A percentile compares a stretch with the other conserved stretches of the same genome.
Evolutionary conservation across 2,888 invertebrate species (phyloP).

Genomic region (Hedychridium roseum): DNA sequence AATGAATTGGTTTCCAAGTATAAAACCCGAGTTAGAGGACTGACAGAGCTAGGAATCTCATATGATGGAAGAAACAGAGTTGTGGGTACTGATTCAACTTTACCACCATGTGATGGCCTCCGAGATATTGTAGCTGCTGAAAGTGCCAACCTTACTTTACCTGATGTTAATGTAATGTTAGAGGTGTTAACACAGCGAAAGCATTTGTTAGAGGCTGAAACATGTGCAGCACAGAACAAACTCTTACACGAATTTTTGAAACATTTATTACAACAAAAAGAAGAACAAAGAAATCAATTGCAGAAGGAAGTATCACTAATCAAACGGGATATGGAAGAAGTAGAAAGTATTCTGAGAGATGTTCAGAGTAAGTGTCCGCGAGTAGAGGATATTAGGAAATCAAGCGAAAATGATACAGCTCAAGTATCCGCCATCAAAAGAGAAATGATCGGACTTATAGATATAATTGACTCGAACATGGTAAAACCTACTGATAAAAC

Average conservation of each 20-base stretch:
- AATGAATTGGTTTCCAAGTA: constrained; percentile 83
- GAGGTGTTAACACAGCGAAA: constrained; percentile 82
- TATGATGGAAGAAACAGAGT: constrained; percentile 41
- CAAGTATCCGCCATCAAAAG: constrained; percentile 67
- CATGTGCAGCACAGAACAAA: constrained; percentile 79
- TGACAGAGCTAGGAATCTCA: constrained; percentile 60
- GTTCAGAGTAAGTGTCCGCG: constrained; percentile 69
- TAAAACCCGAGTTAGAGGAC: constrained; percentile 66
- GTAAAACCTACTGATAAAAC: constrained; percentile 49
- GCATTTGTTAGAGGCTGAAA: constrained; percentile 82
- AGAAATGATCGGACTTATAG: constrained; percentile 68
- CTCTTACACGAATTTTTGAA: constrained; percentile 85
- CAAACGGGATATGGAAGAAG: constrained; percentile 76
- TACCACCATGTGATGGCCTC: constrained; percentile 56
- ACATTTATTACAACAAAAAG: constrained; percentile 78
- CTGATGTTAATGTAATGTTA: constrained; percentile 83
- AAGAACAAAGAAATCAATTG: constrained; percentile 73
- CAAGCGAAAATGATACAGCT: constrained; percentile 64
- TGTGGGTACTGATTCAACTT: constrained; percentile 51
- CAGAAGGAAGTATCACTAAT: constrained; percentile 78
- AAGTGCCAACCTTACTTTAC: constrained; percentile 76
- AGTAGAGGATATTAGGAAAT: constrained; percentile 67
- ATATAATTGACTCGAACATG: constrained; percentile 67
- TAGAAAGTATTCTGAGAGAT: constrained; percentile 71
- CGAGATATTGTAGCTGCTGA: constrained; percentile 74